Conservation (phyloP, 2,113 vertebrate species). For the Gavialis gangeticus region DNA sequence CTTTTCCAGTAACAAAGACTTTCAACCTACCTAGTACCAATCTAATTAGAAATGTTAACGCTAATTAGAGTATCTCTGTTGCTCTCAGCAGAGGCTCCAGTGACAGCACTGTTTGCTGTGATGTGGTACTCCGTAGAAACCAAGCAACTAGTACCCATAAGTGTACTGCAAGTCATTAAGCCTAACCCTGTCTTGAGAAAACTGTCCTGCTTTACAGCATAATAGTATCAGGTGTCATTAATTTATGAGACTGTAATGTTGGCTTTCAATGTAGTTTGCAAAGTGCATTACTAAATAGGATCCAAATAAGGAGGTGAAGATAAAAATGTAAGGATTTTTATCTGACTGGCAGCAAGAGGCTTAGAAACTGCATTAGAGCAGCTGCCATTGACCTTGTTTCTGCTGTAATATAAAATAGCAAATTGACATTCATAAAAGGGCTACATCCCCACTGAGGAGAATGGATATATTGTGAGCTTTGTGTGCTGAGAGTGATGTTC, state of each 20-base stretch:
- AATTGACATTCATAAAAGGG: slow-evolving; percentile 2
- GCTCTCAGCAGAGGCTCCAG: background rate
- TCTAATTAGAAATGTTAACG: background rate
- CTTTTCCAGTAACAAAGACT: background rate
- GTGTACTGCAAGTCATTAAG: background rate
- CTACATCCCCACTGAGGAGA: background rate
- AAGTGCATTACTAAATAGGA: background rate
- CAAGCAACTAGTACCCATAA: background rate
- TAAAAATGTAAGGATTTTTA: background rate
- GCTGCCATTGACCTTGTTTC: background rate
- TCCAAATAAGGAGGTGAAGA: background rate
- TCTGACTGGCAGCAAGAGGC: background rate
- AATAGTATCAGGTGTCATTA: slow-evolving; percentile 4
- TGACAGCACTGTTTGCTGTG: background rate
- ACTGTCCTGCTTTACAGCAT: background rate
- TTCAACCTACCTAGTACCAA: accelerated
- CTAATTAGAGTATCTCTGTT: background rate
- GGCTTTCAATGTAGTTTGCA: background rate
- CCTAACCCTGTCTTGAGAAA: background rate
- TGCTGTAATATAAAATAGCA: slow-evolving; percentile 41
- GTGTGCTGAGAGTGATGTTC: background rate
- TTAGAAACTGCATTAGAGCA: slow-evolving; percentile 19
- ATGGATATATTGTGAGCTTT: background rate
- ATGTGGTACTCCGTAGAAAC: background rate
- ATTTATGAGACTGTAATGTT: slow-evolving; percentile 32